Evolutionary conservation across 2,113 vertebrate species (phyloP).

Genomic region (Albula glossodonta): DNA sequence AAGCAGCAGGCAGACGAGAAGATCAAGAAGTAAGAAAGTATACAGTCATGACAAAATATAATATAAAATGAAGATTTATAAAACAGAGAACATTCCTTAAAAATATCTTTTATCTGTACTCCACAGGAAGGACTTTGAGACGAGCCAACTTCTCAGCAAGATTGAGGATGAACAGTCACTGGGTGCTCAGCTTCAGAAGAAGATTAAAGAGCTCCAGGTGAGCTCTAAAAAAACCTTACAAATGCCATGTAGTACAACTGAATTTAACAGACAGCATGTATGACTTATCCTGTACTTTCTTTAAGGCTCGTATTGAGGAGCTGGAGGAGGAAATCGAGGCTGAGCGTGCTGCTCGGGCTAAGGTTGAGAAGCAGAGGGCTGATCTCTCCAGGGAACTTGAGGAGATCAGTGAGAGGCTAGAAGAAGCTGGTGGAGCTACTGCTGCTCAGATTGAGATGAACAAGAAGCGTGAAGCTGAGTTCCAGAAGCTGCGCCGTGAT

Average conservation of each 20-base stretch:
- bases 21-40: conserved; percentile 72
- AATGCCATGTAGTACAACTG: not conserved
- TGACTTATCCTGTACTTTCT: not conserved
- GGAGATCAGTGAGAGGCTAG: conserved; percentile 76
- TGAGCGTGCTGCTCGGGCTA: conserved; percentile 77
- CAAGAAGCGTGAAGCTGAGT: conserved; percentile 89
- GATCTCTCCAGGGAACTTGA: conserved; percentile 73
- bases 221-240: not conserved
- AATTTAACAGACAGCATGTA: not conserved
- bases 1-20: conserved; percentile 75
- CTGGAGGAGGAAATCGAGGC: conserved; percentile 88
- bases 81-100: not conserved
- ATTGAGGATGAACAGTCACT: conserved; percentile 22
- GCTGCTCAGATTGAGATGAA: conserved; percentile 86
- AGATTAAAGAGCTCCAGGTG: conserved; percentile 24
- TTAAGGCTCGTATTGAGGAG: conserved; percentile 70
- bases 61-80: not conserved
- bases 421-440: conserved; percentile 86
- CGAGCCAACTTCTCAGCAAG: conserved; percentile 11
- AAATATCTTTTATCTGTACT: not conserved
- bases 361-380: conserved; percentile 72
- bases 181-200: conserved; percentile 17
- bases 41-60: not conserved
- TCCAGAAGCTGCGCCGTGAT: conserved; percentile 79
- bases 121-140: conserved; percentile 21